phyloP scores from a whole-genome alignment of 2,797 vertebrate genomes.

The Cichlasoma orientale region DNA sequence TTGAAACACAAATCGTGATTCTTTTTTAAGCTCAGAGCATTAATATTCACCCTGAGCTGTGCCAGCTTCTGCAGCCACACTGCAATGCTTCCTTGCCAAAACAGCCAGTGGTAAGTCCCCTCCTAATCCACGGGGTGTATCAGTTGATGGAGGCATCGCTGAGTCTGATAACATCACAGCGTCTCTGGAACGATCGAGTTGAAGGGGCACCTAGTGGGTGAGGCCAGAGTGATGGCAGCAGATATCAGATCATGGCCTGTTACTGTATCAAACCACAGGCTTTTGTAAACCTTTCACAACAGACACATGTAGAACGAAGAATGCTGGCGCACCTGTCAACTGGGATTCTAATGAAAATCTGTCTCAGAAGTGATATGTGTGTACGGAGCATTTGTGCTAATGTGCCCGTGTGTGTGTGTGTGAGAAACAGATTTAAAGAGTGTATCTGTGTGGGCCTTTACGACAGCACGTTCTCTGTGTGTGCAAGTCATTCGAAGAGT shows the following conservation, averaged over 20 bases:
- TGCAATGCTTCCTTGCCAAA: conserved; percentile 25
- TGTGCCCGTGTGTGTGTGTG: neutral
- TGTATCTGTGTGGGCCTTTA: neutral
- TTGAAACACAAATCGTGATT: conserved; percentile 31
- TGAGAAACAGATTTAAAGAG: neutral
- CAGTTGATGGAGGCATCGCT: conserved; percentile 61
- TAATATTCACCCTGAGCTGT: conserved; percentile 34
- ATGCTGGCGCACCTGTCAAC: conserved; percentile 41
- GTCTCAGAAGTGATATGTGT: conserved; percentile 21
- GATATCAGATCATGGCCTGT: conserved; percentile 62
- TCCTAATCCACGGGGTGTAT: conserved; percentile 62
- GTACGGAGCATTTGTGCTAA: neutral
- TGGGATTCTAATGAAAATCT: conserved; percentile 49
- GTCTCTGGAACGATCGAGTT: conserved; percentile 57
- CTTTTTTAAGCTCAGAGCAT: conserved; percentile 16
- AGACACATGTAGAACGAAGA: conserved; percentile 47
- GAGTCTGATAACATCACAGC: conserved; percentile 61
- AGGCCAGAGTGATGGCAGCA: conserved; percentile 57
- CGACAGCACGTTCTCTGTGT: neutral
- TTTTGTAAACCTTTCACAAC: conserved; percentile 53
- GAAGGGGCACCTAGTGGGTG: conserved; percentile 56
- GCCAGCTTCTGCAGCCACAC: conserved; percentile 36
- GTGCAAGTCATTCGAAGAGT: neutral
- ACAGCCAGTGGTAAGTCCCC: conserved; percentile 43
- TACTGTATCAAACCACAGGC: conserved; percentile 41